A percentile compares a stretch with the other conserved stretches of the same genome.
phyloP scores from a whole-genome alignment of 1,140 invertebrate species.

The Drosophila albomicans region DNA sequence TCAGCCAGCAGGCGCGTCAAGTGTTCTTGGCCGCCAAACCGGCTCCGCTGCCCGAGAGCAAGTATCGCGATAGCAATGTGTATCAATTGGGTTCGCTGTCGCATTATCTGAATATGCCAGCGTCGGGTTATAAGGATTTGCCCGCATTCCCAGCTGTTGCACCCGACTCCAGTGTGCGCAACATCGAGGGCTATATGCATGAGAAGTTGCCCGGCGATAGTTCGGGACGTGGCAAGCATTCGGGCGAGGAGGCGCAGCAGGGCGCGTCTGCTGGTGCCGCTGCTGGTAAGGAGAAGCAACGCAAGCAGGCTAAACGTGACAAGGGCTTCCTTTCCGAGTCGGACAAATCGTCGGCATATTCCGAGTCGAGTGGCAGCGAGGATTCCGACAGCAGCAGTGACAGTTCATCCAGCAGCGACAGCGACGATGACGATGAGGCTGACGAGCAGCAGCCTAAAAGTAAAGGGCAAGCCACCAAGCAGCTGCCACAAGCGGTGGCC shows the following conservation, averaged over 20 bases:
- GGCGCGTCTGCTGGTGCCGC: background rate
- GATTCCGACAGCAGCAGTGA: conserved; percentile 60
- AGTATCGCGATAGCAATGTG: conserved; percentile 91
- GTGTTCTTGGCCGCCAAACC: conserved; percentile 97
- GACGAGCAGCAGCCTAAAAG: conserved; percentile 56
- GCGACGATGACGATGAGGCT: conserved; percentile 36
- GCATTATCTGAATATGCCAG: conserved; percentile 95
- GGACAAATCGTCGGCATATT: conserved; percentile 74
- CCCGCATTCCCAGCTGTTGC: conserved; percentile 93
- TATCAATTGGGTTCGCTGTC: conserved; percentile 98
- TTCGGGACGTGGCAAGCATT: conserved; percentile 26
- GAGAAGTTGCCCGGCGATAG: conserved; percentile 54
- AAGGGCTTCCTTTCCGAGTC: conserved; percentile 82
- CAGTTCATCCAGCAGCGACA: conserved; percentile 44
- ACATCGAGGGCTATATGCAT: conserved; percentile 88
- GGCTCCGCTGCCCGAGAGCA: conserved; percentile 92
- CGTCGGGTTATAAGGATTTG: conserved; percentile 94
- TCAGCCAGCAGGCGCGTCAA: conserved; percentile 91
- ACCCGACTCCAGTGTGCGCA: conserved; percentile 92
- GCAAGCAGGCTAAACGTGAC: conserved; percentile 53
- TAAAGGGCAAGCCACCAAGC: conserved; percentile 36
- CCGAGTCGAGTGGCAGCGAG: conserved; percentile 58
- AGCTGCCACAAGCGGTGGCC: conserved; percentile 4
- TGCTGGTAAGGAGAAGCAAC: background rate
- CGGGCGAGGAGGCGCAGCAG: background rate